Percentiles rank a stretch among this genome's conserved stretches.
Conservation (phyloP, 2,888 invertebrate genomes). For the Drosophila emarginata region DNA sequence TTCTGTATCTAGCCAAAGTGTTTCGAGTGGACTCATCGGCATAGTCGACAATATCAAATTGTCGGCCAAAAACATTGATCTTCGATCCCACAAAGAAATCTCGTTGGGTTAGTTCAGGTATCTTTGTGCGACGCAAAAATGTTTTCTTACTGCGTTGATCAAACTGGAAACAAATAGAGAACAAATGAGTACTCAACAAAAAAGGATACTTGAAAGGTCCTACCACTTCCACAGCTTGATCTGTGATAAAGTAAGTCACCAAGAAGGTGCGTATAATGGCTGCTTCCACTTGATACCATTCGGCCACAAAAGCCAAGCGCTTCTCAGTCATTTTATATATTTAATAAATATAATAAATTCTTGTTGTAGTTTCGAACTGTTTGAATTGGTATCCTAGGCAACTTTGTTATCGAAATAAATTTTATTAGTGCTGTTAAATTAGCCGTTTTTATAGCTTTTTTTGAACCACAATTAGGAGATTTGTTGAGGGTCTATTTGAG, state of each 20-base stretch:
- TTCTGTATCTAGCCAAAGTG: constrained; percentile 84
- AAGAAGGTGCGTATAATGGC: constrained; percentile 89
- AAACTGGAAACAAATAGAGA: constrained; percentile 81
- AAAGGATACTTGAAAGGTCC: constrained; percentile 47
- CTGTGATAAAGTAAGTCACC: constrained; percentile 89
- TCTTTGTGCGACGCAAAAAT: constrained; percentile 86
- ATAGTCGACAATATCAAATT: constrained; percentile 88
- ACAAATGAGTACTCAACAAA: neutral
- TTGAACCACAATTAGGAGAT: too few relatives aligned
- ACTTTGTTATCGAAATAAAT: neutral
- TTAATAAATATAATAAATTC: neutral
- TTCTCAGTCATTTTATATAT: constrained; percentile 10
- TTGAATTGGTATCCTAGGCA: neutral
- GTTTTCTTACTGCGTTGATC: constrained; percentile 86
- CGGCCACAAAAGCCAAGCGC: constrained; percentile 86
- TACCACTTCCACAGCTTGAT: constrained; percentile 92
- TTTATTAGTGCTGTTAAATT: neutral
- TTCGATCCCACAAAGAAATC: constrained; percentile 90
- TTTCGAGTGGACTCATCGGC: constrained; percentile 87
- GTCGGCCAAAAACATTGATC: constrained; percentile 88
- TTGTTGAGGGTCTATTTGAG: too few relatives aligned
- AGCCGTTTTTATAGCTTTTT: neutral
- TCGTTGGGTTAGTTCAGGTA: constrained; percentile 86
- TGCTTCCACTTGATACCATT: constrained; percentile 94
- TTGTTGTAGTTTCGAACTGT: neutral